These are phyloP conservation scores for Seriola dumerili DNA, from an alignment of 2,113 vertebrate genomes.

Conservation along the genomic window DNA sequence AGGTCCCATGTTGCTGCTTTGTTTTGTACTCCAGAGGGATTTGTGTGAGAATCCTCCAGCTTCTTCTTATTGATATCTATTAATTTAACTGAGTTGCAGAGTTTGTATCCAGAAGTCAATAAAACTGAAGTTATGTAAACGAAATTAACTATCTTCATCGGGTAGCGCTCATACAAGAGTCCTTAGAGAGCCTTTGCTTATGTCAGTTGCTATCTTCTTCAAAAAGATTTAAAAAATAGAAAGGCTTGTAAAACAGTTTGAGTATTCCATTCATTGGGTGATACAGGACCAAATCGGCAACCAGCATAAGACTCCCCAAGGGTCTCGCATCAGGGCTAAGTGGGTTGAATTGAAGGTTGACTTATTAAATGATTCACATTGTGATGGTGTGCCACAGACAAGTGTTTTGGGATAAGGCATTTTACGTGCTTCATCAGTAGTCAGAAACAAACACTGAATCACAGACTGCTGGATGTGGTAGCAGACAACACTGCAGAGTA, in stretches of 20 bases:
- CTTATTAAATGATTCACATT: background rate
- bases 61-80: background rate
- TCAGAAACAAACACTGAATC: background rate
- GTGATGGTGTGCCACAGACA: background rate
- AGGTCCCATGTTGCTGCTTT: constrained; percentile 1
- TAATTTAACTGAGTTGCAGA: background rate
- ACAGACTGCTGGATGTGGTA: background rate
- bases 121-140: background rate
- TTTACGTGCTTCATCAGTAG: background rate
- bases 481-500: background rate
- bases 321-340: background rate
- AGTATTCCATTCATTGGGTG: background rate
- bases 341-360: background rate
- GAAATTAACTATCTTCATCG: background rate
- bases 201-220: background rate
- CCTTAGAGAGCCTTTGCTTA: background rate
- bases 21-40: background rate
- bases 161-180: background rate
- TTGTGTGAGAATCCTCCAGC: background rate
- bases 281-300: background rate
- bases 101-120: background rate
- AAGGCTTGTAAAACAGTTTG: background rate
- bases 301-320: background rate
- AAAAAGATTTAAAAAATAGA: too few species aligned
- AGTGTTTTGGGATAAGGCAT: background rate